phyloP scores from a whole-genome alignment of 2,797 vertebrate species.

The Phrynocephalus guinanensis region DNA sequence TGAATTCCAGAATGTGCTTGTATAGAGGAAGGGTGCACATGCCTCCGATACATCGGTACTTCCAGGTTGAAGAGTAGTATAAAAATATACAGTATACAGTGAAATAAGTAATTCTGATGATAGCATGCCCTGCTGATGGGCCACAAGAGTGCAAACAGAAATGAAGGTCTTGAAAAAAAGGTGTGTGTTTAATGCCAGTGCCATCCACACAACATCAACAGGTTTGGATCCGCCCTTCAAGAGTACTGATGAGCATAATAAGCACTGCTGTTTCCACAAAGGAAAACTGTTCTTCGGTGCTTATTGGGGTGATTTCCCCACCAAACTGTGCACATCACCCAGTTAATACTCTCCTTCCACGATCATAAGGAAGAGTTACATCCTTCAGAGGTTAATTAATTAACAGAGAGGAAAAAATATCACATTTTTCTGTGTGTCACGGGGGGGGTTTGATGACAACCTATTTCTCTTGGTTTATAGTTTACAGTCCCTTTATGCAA shows the following conservation, averaged over 20 bases:
- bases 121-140: background rate
- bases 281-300: background rate
- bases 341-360: too few species aligned
- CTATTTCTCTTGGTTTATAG: conserved; percentile 14
- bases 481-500: conserved; percentile 35
- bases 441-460: background rate
- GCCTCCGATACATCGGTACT: background rate
- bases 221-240: background rate
- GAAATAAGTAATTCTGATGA: background rate
- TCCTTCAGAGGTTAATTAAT: too few species aligned
- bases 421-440: background rate
- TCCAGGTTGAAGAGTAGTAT: background rate
- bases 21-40: background rate
- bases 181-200: background rate
- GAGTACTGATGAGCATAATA: background rate
- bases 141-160: background rate
- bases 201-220: background rate
- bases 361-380: background rate
- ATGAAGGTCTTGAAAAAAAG: background rate
- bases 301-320: background rate
- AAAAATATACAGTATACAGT: background rate
- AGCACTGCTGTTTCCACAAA: background rate
- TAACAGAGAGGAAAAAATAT: background rate
- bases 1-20: background rate
- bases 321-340: background rate